Evolutionary conservation across 2,797 vertebrate species (phyloP).

Genomic region (Caiman crocodilus): DNA sequence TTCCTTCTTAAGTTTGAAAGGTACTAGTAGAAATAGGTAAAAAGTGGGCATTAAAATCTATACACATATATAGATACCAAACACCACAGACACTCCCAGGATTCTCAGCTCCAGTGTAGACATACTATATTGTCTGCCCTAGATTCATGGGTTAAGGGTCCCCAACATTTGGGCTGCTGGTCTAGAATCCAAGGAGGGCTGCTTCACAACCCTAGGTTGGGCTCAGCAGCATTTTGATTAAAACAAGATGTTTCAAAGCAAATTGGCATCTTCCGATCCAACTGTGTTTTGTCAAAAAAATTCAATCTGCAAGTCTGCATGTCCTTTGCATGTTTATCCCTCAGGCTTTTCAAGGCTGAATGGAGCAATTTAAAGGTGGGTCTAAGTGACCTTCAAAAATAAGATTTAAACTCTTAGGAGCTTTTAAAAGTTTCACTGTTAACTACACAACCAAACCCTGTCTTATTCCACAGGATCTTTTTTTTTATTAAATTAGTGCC

Average conservation of each 20-base stretch:
- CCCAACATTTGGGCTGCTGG: too few species aligned
- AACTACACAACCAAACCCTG: background rate
- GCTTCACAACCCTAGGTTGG: background rate
- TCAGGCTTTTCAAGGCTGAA: background rate
- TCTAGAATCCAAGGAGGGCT: too few species aligned
- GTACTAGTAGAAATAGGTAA: background rate
- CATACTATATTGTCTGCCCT: too few species aligned
- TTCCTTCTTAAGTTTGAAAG: background rate
- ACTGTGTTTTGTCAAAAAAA: background rate
- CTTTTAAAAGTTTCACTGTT: background rate
- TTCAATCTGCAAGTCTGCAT: background rate
- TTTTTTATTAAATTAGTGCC: background rate
- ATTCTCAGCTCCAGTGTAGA: background rate
- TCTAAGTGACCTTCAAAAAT: background rate
- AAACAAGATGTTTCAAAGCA: background rate
- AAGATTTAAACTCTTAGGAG: fast-evolving
- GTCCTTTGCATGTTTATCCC: background rate
- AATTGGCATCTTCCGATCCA: background rate
- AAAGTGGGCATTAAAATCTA: background rate
- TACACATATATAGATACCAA: background rate
- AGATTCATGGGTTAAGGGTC: too few species aligned
- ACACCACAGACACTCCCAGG: background rate
- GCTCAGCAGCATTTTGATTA: background rate
- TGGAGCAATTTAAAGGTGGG: background rate
- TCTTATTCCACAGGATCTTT: background rate